A percentile compares a stretch with the other conserved stretches of the same genome.
These are phyloP conservation scores for Sitta carolinensis DNA, from an alignment of 2,797 vertebrate species.

Conservation along the genomic window DNA sequence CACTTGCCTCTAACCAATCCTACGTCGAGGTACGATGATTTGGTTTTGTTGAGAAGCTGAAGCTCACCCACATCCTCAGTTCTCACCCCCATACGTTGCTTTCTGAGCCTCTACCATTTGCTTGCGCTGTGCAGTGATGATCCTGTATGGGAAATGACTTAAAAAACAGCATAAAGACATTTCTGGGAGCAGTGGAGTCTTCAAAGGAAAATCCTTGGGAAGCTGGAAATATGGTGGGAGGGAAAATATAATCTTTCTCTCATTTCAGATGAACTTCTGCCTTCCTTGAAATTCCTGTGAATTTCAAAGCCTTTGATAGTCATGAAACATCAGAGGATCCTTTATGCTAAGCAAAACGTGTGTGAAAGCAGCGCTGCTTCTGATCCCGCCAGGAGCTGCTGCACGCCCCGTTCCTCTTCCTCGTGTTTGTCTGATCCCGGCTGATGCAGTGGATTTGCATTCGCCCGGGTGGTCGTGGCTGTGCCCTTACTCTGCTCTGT, in stretches of 20 bases:
- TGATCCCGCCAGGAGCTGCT: slow-evolving; percentile 15
- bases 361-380: not conserved
- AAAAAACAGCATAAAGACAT: not conserved
- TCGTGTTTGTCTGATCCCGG: not conserved
- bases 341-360: slow-evolving; percentile 58
- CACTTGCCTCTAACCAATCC: not conserved
- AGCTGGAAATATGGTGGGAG: slow-evolving; percentile 40
- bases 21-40: not conserved
- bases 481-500: not conserved
- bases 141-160: not conserved
- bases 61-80: not conserved
- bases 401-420: not conserved
- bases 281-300: slow-evolving; percentile 49
- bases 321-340: slow-evolving; percentile 42
- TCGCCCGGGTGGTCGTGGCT: not conserved
- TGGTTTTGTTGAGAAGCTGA: not conserved
- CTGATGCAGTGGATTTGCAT: not conserved
- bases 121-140: not conserved
- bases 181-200: slow-evolving; percentile 20
- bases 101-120: not conserved
- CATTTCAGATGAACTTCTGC: slow-evolving; percentile 57
- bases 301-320: slow-evolving; percentile 60
- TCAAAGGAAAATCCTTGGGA: slow-evolving; percentile 47
- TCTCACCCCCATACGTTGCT: not conserved
- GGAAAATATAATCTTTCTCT: slow-evolving; percentile 40